phyloP scores from a whole-genome alignment of 2,797 vertebrate genomes.

The Parauchenoglanis ngamensis region DNA sequence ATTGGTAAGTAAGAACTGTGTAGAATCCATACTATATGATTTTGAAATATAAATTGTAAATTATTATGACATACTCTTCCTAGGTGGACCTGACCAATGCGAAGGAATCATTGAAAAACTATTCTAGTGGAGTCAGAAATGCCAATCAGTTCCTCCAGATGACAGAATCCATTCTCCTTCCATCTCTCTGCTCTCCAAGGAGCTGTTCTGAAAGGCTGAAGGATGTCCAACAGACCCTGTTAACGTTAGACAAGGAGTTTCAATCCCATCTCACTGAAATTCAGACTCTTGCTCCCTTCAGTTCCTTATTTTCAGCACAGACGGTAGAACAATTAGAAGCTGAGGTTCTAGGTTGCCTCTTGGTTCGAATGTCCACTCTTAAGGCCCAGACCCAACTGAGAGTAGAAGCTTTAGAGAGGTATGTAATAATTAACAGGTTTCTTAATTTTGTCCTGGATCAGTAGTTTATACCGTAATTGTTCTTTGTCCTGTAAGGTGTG shows the following conservation, averaged over 20 bases:
- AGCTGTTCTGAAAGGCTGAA: conserved; percentile 65
- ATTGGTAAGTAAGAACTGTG: conserved; percentile 68
- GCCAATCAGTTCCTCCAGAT: conserved; percentile 66
- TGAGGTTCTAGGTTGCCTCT: conserved; percentile 71
- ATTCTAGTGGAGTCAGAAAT: conserved; percentile 64
- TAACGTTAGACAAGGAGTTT: conserved; percentile 73
- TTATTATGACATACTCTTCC: conserved; percentile 27
- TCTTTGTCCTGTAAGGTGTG: conserved; percentile 72
- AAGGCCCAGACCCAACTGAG: conserved; percentile 70
- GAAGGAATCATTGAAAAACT: conserved; percentile 67
- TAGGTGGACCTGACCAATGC: conserved; percentile 76
- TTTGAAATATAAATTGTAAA: not conserved
- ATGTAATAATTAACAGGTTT: not conserved
- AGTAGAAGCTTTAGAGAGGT: conserved; percentile 71
- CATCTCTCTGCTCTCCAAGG: conserved; percentile 59
- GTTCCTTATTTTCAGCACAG: conserved; percentile 67
- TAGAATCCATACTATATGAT: not conserved
- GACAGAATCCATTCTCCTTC: conserved; percentile 66
- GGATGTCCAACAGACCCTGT: conserved; percentile 57
- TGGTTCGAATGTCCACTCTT: conserved; percentile 72
- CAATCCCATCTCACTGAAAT: conserved; percentile 70
- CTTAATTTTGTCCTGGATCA: not conserved
- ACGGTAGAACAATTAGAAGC: conserved; percentile 70
- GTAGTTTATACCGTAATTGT: conserved; percentile 27
- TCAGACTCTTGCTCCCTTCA: conserved; percentile 64